Conservation (phyloP, 2,888 invertebrate species). For the Tetrapedia diversipes region DNA sequence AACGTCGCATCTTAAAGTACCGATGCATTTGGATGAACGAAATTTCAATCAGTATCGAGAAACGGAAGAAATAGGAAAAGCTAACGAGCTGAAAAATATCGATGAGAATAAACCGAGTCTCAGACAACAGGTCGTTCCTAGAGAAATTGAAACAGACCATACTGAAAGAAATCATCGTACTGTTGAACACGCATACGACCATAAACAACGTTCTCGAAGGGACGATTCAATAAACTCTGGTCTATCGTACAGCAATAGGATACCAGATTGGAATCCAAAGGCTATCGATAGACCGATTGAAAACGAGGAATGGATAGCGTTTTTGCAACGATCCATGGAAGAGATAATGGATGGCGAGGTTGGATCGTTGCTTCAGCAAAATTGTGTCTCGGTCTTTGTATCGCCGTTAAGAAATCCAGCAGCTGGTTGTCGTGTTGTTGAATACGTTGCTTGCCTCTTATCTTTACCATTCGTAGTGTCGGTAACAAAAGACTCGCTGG, state of each 20-base stretch:
- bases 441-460: slow-evolving; percentile 86
- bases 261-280: slow-evolving; percentile 76
- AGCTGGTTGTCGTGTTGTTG: slow-evolving; percentile 86
- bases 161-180: slow-evolving; percentile 64
- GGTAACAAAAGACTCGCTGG: slow-evolving; percentile 73
- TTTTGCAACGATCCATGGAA: slow-evolving; percentile 91
- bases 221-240: slow-evolving; percentile 56
- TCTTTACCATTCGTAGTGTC: slow-evolving; percentile 86
- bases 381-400: slow-evolving; percentile 85
- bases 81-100: background rate
- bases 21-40: background rate
- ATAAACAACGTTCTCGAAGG: slow-evolving; percentile 48
- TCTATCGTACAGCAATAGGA: slow-evolving; percentile 35
- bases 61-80: background rate
- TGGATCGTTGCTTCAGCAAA: slow-evolving; percentile 87
- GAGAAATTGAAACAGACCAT: background rate
- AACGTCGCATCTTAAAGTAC: background rate
- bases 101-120: background rate
- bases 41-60: background rate
- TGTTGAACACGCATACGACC: slow-evolving; percentile 67
- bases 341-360: slow-evolving; percentile 92
- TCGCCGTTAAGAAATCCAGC: slow-evolving; percentile 87
- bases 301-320: slow-evolving; percentile 94
- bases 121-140: slow-evolving; percentile 37
- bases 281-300: slow-evolving; percentile 86